Conservation (phyloP, 2,888 invertebrate genomes). For the Leptarthrus brevirostris region DNA sequence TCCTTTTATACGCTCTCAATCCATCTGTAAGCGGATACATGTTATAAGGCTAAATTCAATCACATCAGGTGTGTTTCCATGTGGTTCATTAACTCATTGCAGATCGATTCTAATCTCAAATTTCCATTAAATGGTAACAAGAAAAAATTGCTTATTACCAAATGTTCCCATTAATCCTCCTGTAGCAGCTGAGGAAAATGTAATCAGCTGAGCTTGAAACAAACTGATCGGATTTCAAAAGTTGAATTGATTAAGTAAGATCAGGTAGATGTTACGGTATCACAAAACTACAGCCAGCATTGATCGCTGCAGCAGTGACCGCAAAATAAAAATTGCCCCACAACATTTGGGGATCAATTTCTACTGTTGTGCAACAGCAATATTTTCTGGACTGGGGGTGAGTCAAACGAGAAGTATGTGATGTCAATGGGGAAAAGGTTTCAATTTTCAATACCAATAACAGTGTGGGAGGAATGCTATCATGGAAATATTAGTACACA, state of each 20-base stretch:
- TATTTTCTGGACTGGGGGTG: background rate
- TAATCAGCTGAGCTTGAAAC: conserved; percentile 2
- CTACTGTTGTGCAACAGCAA: conserved; percentile 12
- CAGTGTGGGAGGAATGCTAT: too few species aligned
- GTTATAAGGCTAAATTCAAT: conserved; percentile 18
- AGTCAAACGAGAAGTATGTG: too few species aligned
- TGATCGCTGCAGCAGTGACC: conserved; percentile 19
- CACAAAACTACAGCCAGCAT: background rate
- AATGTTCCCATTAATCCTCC: conserved; percentile 17
- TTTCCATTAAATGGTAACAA: conserved; percentile 32
- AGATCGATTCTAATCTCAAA: conserved; percentile 11
- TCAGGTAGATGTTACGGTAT: background rate
- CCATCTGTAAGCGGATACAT: conserved; percentile 11
- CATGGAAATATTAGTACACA: too few species aligned
- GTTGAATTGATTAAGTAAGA: conserved; percentile 25
- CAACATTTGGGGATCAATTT: background rate
- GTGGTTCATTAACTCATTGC: conserved; percentile 17
- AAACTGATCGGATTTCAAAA: conserved; percentile 24
- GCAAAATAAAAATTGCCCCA: conserved; percentile 1
- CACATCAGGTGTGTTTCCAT: conserved; percentile 11
- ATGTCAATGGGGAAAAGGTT: too few species aligned
- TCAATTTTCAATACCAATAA: too few species aligned
- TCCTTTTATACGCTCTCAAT: conserved; percentile 27
- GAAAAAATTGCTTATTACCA: background rate
- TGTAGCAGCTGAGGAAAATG: background rate